Percentiles rank a stretch among this genome's conserved stretches.
Evolutionary conservation across 2,797 vertebrate species (phyloP).

Genomic region (Protosalanx chinensis): DNA sequence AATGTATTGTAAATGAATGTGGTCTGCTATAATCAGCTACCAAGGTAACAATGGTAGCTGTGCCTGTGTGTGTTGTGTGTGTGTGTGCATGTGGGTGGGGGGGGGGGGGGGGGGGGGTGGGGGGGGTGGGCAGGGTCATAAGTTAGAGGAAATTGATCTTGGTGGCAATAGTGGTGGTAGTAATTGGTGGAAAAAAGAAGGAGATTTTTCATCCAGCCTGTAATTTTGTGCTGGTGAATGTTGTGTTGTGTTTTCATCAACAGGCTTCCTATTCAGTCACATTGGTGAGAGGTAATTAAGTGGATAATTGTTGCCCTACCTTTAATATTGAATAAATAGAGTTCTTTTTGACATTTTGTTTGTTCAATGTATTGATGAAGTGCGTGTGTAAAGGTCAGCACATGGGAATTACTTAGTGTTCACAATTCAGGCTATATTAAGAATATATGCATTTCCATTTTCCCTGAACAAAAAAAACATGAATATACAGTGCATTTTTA

Average conservation of each 20-base stretch:
- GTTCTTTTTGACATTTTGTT: constrained; percentile 54
- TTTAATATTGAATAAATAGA: constrained; percentile 33
- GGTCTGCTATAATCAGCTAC: not conserved
- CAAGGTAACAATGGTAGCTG: constrained; percentile 9
- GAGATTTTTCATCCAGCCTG: constrained; percentile 33
- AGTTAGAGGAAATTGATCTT: constrained; percentile 26
- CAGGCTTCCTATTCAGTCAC: constrained; percentile 38
- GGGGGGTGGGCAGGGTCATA: no score
- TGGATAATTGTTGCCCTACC: constrained; percentile 51
- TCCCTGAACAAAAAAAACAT: no score
- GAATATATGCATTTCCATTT: no score
- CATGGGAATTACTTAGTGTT: no score
- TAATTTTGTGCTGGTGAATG: constrained; percentile 38
- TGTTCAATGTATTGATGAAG: constrained; percentile 43
- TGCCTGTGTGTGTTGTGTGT: no score
- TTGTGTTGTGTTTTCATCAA: constrained; percentile 40
- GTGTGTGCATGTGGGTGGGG: no score
- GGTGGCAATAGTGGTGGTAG: not conserved
- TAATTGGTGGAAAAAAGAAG: constrained; percentile 36
- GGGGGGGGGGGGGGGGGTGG: no score
- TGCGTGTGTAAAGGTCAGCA: no score
- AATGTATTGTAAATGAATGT: no score
- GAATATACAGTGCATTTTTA: no score
- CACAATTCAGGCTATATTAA: no score
- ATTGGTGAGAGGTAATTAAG: constrained; percentile 49